These are phyloP conservation scores for Adela reaumurella DNA, from an alignment of 2,888 invertebrate species.

Conservation along the genomic window DNA sequence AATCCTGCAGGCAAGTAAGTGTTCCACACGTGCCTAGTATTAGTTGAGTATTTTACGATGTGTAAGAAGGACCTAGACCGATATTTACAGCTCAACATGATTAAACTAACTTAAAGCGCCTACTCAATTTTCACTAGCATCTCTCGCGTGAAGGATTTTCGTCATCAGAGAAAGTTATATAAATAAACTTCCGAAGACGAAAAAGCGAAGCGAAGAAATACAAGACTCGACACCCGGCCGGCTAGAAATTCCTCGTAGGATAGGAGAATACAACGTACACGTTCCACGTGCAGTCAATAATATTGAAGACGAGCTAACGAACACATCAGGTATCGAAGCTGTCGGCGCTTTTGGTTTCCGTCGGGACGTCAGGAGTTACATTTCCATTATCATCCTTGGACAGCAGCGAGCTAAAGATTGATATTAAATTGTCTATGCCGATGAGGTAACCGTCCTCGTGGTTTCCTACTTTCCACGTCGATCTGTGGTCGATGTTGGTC, in stretches of 20 bases:
- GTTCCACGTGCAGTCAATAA: not conserved
- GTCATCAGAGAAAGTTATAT: no score
- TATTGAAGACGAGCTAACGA: not conserved
- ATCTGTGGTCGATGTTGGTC: constrained; percentile 71
- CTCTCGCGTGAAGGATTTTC: no score
- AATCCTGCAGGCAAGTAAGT: not conserved
- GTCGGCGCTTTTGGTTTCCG: constrained; percentile 16
- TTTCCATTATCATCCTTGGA: constrained; percentile 43
- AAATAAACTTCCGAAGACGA: no score
- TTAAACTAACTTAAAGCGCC: not conserved
- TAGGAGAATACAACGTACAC: no score
- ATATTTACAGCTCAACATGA: not conserved
- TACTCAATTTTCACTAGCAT: not conserved
- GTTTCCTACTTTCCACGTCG: constrained; percentile 90
- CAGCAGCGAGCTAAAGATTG: constrained; percentile 70
- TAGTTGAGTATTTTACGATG: not conserved
- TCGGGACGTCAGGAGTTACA: no score
- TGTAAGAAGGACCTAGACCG: not conserved
- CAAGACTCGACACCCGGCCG: no score
- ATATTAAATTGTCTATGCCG: constrained; percentile 86
- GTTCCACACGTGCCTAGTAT: not conserved
- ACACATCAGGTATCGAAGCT: not conserved
- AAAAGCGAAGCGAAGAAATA: no score
- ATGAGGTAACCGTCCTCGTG: constrained; percentile 95
- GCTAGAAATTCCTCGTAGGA: no score